A percentile compares a stretch with the other conserved stretches of the same genome.
Conservation (phyloP, 2,797 vertebrate species). For the Simalia tracyae region DNA sequence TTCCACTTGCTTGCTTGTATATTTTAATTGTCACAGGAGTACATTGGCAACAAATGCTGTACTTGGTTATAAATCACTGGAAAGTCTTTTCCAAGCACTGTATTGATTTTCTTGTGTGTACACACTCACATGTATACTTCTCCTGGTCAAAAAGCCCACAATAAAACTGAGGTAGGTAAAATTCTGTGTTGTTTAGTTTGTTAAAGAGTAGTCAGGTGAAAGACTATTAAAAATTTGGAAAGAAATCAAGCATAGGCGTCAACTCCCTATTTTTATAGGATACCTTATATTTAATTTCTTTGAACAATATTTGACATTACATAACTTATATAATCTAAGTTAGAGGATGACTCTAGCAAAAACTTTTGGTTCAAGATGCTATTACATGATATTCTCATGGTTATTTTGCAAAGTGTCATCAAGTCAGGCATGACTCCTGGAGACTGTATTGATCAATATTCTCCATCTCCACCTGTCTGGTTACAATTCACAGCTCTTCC, state of each 20-base stretch:
- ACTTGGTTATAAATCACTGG: slow-evolving; percentile 30
- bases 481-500: neutral
- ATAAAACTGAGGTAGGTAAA: neutral
- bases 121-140: fast-evolving
- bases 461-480: neutral
- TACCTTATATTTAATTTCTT: neutral
- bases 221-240: neutral
- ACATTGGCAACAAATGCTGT: slow-evolving; percentile 55
- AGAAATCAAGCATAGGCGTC: neutral
- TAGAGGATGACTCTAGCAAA: neutral
- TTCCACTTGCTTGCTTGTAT: slow-evolving; percentile 55
- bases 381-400: neutral
- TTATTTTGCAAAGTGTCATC: neutral
- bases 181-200: neutral
- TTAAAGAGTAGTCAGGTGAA: neutral
- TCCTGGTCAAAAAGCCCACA: too few species aligned
- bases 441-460: neutral
- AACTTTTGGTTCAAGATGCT: neutral
- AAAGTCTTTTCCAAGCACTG: slow-evolving; percentile 23
- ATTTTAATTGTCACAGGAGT: slow-evolving; percentile 61
- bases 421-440: neutral
- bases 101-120: neutral
- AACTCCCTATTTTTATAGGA: neutral
- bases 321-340: neutral
- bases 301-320: neutral